Evolutionary conservation across 2,888 invertebrate genomes (phyloP).

Genomic region (Ochropleura leucogaster): DNA sequence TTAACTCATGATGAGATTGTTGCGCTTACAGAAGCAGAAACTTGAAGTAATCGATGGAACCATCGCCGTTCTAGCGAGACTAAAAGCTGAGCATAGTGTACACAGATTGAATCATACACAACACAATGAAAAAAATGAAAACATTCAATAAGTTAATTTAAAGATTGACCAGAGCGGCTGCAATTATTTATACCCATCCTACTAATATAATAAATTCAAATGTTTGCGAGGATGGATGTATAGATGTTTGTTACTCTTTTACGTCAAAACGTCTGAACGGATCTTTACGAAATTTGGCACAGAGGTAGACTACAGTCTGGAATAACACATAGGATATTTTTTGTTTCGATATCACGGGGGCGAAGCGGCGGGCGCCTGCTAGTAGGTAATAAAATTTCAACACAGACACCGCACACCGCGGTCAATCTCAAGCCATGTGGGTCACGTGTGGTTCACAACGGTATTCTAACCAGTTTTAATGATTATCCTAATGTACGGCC

Average conservation of each 20-base stretch:
- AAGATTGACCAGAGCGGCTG: too few species aligned
- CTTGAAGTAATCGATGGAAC: conserved; percentile 36
- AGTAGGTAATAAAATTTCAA: conserved; percentile 17
- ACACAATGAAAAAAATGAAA: not conserved
- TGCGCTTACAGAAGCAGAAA: conserved; percentile 49
- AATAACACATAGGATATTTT: too few species aligned
- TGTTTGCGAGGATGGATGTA: too few species aligned
- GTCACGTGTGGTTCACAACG: conserved; percentile 62
- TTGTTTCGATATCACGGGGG: too few species aligned
- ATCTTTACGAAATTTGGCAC: too few species aligned
- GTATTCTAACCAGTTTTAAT: conserved; percentile 68
- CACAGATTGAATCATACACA: not conserved
- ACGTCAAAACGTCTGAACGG: too few species aligned
- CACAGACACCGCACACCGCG: conserved; percentile 12
- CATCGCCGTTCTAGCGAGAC: conserved; percentile 29
- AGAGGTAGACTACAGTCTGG: too few species aligned
- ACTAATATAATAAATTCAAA: too few species aligned
- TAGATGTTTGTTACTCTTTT: too few species aligned
- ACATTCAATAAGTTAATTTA: too few species aligned
- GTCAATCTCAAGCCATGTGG: conserved; percentile 44
- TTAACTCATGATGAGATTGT: conserved; percentile 45
- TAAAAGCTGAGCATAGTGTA: conserved; percentile 17
- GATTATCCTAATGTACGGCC: conserved; percentile 51
- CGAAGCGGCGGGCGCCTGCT: too few species aligned
- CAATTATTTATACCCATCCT: too few species aligned